A percentile compares a stretch with the other conserved stretches of the same genome.
Conservation (phyloP, 64 coral and sea anemone genomes). For the Dendrophyllia cribrosa region DNA sequence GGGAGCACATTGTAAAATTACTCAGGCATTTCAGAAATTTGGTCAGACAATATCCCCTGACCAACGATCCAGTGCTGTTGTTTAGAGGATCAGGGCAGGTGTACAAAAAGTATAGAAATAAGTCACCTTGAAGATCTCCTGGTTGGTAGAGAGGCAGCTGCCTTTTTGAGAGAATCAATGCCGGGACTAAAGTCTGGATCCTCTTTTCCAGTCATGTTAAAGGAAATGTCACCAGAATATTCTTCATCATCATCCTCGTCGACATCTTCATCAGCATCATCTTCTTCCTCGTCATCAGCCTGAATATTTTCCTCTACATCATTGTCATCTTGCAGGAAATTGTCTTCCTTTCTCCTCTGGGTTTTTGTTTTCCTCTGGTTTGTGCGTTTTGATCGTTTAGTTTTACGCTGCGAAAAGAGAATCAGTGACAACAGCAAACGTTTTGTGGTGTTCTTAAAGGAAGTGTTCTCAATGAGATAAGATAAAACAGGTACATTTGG, state of each 20-base stretch:
- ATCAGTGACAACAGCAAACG: neutral
- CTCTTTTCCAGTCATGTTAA: slow-evolving; percentile 49
- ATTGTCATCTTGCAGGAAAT: slow-evolving; percentile 25
- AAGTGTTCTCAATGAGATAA: no score
- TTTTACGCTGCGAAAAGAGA: neutral
- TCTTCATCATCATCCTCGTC: slow-evolving; percentile 47
- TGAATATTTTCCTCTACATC: neutral
- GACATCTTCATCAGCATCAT: slow-evolving; percentile 35
- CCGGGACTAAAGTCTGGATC: slow-evolving; percentile 77
- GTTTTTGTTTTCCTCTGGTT: neutral
- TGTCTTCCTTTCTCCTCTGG: neutral
- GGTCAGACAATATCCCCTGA: no score
- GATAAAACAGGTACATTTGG: no score
- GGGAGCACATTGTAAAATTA: no score
- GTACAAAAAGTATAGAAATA: neutral
- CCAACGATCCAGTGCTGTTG: no score
- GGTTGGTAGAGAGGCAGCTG: slow-evolving; percentile 3
- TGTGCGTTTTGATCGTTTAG: neutral
- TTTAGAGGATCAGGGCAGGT: neutral
- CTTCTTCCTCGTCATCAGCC: slow-evolving; percentile 15
- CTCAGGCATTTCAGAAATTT: no score
- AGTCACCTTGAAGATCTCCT: slow-evolving; percentile 75
- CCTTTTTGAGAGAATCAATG: slow-evolving; percentile 9
- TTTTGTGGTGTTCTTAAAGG: no score
- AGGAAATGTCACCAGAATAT: slow-evolving; percentile 4